phyloP scores from a whole-genome alignment of 1,140 invertebrate genomes.

The Brachystomella parvula region DNA sequence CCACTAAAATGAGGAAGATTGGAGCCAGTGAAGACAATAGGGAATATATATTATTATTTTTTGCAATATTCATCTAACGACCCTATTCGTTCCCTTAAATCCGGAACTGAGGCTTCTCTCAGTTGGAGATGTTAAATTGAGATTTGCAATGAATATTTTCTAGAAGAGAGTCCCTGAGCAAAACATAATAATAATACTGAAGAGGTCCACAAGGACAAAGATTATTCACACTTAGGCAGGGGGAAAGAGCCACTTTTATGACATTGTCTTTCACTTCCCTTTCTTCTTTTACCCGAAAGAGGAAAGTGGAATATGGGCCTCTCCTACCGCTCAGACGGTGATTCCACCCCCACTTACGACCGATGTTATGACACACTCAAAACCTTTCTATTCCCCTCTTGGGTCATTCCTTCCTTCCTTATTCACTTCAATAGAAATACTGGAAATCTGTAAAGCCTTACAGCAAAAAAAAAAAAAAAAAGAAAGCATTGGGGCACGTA shows the following conservation, averaged over 20 bases:
- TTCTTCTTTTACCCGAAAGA: not conserved
- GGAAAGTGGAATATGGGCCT: not conserved
- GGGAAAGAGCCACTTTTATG: conserved; percentile 32
- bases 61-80: too few relatives aligned
- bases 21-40: too few relatives aligned
- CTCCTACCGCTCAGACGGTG: not conserved
- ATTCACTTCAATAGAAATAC: too few relatives aligned
- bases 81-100: too few relatives aligned
- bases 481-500: too few relatives aligned
- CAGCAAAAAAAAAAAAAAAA: too few relatives aligned
- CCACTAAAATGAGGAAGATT: too few relatives aligned
- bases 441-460: too few relatives aligned
- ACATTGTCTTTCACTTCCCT: conserved; percentile 28
- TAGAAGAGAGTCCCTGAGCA: not conserved
- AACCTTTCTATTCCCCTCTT: not conserved
- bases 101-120: too few relatives aligned
- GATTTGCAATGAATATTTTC: not conserved
- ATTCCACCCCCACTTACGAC: not conserved
- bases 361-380: conserved; percentile 29
- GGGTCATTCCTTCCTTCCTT: not conserved
- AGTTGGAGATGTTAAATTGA: not conserved
- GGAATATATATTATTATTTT: too few relatives aligned
- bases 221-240: conserved; percentile 31
- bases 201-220: conserved; percentile 12
- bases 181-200: conserved; percentile 11